Percentiles rank a stretch among this genome's conserved stretches.
Evolutionary conservation across 2,797 vertebrate species (phyloP).

Genomic region (Sebastes elongatus): DNA sequence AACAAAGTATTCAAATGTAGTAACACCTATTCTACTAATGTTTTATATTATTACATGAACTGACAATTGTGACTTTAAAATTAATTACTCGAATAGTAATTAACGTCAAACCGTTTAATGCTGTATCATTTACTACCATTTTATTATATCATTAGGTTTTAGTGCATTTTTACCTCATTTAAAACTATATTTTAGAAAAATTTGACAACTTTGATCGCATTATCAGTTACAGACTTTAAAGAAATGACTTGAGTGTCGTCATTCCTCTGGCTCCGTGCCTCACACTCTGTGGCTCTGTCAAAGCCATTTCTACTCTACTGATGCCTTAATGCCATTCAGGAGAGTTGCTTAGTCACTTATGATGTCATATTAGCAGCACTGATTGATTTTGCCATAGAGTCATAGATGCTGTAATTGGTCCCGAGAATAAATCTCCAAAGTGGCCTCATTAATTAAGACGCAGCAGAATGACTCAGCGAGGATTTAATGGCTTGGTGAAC

Average conservation of each 20-base stretch:
- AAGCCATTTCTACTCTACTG: conserved; percentile 23
- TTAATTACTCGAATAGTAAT: background rate
- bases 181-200: background rate
- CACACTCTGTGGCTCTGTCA: conserved; percentile 1
- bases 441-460: conserved; percentile 73
- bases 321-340: conserved; percentile 48
- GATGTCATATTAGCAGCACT: conserved; percentile 70
- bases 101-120: background rate
- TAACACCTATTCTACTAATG: background rate
- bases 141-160: background rate
- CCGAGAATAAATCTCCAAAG: conserved; percentile 72
- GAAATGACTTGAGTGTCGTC: background rate
- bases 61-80: background rate
- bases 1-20: background rate
- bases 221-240: background rate
- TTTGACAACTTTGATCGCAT: background rate
- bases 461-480: conserved; percentile 62
- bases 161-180: background rate
- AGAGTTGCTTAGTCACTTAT: conserved; percentile 71
- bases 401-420: conserved; percentile 69
- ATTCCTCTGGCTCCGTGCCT: conserved; percentile 21
- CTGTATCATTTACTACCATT: background rate
- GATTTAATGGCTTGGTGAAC: conserved; percentile 56
- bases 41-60: background rate
- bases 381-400: conserved; percentile 67